Evolutionary conservation across 2,113 vertebrate species (phyloP), one percentile per base, ranked within the genome.

Genomic region (Chloropsis hardwickii): DNA sequence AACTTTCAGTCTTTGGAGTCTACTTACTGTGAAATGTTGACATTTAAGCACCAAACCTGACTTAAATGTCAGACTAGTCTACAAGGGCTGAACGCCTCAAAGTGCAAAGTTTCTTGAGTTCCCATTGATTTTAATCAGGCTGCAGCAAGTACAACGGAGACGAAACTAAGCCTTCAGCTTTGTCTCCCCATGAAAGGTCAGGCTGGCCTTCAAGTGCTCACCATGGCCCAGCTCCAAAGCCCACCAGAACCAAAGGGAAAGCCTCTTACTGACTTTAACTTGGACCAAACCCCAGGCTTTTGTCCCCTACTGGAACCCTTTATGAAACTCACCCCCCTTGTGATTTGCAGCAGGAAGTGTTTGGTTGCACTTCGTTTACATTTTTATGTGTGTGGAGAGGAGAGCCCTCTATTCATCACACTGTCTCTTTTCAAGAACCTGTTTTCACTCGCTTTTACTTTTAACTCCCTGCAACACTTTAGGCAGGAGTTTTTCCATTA

Each of bases 41-140:
- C 69, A 93, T 94, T 96, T 95, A 84, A 97, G 66, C 57, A 58
- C n/a, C 5, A 6, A 77, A 76, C 69, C 62, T 22, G n/a, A 95
- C 79, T 95, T 73, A 95, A 96, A 96, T 95, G 86, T 86, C 95
- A 96, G 42, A 76, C 48, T 40, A 70, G 80, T 93, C 89, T 93
- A 87, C 86, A 76, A 96, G 77, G 73, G 79, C 54, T 88, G 69
- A 91, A 57, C 5, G 40, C 54, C 11, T 11, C 48, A 39, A 78
- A 94, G 91, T 64, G 44, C 65, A 72, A 94, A 96, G 83, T 86
- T 95, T 79, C 91, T 67, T 42, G 78, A 93, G 89, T 78, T 80
- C 84, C 81, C 39, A 73, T 61, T 91, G 90, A 95, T 95, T 92
- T 89, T 61, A 94, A 85, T 78, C 85, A 94, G 76, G 86, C 67